phyloP scores from a whole-genome alignment of 2,113 vertebrate genomes.

The Tiliqua scincoides region DNA sequence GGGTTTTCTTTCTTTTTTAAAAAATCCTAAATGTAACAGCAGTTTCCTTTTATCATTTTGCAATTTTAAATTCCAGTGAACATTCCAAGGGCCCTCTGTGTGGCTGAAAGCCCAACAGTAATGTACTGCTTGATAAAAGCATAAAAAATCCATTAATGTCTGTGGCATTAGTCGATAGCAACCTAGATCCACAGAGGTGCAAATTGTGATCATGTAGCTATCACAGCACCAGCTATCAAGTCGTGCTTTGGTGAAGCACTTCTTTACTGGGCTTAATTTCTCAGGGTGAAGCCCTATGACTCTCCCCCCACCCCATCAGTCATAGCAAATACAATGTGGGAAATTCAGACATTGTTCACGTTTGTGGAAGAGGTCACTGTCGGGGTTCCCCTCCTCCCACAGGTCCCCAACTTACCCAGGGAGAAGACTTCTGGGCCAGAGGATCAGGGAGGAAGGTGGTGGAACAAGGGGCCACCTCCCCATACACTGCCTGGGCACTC shows the following conservation, averaged over 20 bases:
- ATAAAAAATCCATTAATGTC: slow-evolving; percentile 4
- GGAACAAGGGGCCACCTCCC: too few species aligned
- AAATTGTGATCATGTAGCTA: slow-evolving; percentile 2
- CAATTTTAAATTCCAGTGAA: slow-evolving; percentile 34
- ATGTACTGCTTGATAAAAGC: slow-evolving; percentile 13
- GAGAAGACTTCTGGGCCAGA: too few species aligned
- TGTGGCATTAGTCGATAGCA: neutral
- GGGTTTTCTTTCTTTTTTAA: slow-evolving; percentile 32
- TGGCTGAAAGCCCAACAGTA: slow-evolving; percentile 11
- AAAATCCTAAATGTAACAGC: slow-evolving; percentile 48
- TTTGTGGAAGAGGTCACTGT: too few species aligned
- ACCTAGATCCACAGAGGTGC: slow-evolving; percentile 5
- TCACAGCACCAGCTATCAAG: neutral
- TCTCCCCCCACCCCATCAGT: neutral
- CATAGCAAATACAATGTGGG: too few species aligned
- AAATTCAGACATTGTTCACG: too few species aligned
- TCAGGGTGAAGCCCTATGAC: neutral
- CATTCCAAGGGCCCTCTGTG: slow-evolving; percentile 14
- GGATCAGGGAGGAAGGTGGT: too few species aligned
- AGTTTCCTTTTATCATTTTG: slow-evolving; percentile 47
- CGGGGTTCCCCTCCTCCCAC: too few species aligned
- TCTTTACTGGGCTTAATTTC: slow-evolving; percentile 9
- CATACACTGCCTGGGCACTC: too few species aligned
- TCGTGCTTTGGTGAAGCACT: neutral
- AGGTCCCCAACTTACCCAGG: too few species aligned